Conservation (phyloP, 2,113 vertebrate genomes). For the Aegotheles bennettii region DNA sequence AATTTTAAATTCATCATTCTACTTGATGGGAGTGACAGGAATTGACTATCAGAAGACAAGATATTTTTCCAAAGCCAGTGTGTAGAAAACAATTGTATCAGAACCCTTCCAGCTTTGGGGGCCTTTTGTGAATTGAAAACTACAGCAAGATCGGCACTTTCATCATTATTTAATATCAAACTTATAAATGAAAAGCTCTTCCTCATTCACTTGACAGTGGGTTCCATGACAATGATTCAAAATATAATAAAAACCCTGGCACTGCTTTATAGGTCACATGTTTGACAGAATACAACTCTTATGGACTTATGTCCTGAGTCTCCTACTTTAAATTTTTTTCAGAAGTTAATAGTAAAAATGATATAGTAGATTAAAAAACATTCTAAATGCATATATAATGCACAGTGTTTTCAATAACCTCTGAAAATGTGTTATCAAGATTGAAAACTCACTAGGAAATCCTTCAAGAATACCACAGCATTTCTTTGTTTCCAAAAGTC, state of each 20-base stretch:
- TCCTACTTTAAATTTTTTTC: background rate
- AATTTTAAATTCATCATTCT: background rate
- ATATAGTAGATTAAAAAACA: background rate
- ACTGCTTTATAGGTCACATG: background rate
- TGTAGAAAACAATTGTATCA: background rate
- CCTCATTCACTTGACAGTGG: background rate
- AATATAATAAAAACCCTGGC: background rate
- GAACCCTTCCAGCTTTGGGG: background rate
- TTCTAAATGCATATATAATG: background rate
- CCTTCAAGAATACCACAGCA: background rate
- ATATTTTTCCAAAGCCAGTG: background rate
- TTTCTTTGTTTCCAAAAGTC: background rate
- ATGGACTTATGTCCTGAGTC: background rate
- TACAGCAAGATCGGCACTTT: background rate
- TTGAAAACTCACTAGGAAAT: background rate
- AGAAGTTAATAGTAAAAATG: background rate
- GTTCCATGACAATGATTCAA: background rate
- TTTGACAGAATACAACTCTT: background rate
- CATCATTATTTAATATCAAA: background rate
- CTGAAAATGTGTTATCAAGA: background rate
- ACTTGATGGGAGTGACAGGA: background rate
- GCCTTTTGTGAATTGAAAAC: background rate
- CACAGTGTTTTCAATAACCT: background rate
- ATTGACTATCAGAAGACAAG: background rate
- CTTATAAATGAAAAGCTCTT: background rate